These are phyloP conservation scores for Operophtera brumata DNA, from an alignment of 2,888 invertebrate species.

Conservation along the genomic window DNA sequence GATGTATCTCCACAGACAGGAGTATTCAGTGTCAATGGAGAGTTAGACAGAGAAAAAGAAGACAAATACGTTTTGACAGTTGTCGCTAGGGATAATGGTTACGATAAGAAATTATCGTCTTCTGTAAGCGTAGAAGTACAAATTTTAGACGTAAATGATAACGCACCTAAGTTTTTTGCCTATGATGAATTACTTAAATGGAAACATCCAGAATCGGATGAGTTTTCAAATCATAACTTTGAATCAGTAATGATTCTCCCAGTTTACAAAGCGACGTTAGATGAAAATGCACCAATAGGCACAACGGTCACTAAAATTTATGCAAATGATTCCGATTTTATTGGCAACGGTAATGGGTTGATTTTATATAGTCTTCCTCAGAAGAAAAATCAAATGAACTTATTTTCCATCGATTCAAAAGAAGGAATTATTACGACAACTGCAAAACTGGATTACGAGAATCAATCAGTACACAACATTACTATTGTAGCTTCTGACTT, in stretches of 20 bases:
- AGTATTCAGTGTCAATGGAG: slow-evolving; percentile 85
- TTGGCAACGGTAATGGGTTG: slow-evolving; percentile 92
- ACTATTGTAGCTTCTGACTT: slow-evolving; percentile 92
- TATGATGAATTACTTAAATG: slow-evolving; percentile 83
- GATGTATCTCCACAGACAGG: slow-evolving; percentile 85
- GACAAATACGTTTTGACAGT: slow-evolving; percentile 87
- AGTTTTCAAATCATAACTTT: slow-evolving; percentile 74
- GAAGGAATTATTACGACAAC: slow-evolving; percentile 90
- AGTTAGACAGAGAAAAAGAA: slow-evolving; percentile 87
- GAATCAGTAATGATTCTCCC: slow-evolving; percentile 82
- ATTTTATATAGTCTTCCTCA: slow-evolving; percentile 88
- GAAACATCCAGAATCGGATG: slow-evolving; percentile 72
- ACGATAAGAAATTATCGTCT: slow-evolving; percentile 82
- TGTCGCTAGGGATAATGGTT: slow-evolving; percentile 87
- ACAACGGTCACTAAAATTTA: slow-evolving; percentile 87
- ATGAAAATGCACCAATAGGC: slow-evolving; percentile 88
- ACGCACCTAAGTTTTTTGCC: slow-evolving; percentile 88
- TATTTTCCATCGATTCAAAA: slow-evolving; percentile 91
- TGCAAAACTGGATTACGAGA: slow-evolving; percentile 86
- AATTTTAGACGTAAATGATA: slow-evolving; percentile 91
- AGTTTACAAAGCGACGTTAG: slow-evolving; percentile 87
- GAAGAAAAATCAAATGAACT: slow-evolving; percentile 80
- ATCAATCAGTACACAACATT: slow-evolving; percentile 84
- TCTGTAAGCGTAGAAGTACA: slow-evolving; percentile 90
- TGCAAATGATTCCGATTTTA: slow-evolving; percentile 92